Evolutionary conservation across 92 coral and sea anemone species (phyloP), one percentile per base, ranked within the genome.

Genomic region (Siderastrea siderea): DNA sequence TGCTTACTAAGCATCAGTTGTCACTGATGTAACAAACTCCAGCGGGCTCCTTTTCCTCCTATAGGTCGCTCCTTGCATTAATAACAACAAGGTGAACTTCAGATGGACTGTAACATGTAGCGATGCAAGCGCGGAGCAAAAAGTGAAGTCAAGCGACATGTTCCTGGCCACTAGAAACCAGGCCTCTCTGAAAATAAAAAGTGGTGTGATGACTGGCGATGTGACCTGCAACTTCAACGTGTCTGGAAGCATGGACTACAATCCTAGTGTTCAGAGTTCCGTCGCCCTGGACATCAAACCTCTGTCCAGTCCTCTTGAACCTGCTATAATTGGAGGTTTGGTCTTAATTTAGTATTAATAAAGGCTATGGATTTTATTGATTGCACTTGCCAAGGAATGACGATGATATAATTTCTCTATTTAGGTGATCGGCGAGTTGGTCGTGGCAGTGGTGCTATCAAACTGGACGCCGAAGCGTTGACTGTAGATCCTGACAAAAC

Each of bases 301-400:
- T 11, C 43, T 61, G n/a, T 47, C 82, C 61, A 90, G 83, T 66
- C 93, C 93, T 1, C 85, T 90, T 14, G 44, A 50, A 38, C 75
- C 93, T 0, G 86, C 75, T 12, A 90, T 90, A 26, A 78, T 75
- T 12, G 93, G 93, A 47, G 93, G 93, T 90, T 26, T 77, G 86
- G 38, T 3, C 43, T 46, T 48, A 19, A 38, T 9, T 65, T 12
- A 6, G 12, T 54, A 5, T 5, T 8, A 7, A 43, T 8, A 70
- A 1, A 26, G 38, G 0, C 38, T 57, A 58, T 19, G 50, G 49
- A 19, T 12, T 49, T 7, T 9, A 17, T 7, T 1, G 7, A 26
- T 26, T 26, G 38, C 38, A 26, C 38, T 0, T 26, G 0, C 38
- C 38, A 26, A 0, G 38, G 38, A 0, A 26, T 26, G 38, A 26